A percentile compares a stretch with the other conserved stretches of the same genome.
phyloP scores from a whole-genome alignment of 2,113 vertebrate species.

The Nymphicus hollandicus region DNA sequence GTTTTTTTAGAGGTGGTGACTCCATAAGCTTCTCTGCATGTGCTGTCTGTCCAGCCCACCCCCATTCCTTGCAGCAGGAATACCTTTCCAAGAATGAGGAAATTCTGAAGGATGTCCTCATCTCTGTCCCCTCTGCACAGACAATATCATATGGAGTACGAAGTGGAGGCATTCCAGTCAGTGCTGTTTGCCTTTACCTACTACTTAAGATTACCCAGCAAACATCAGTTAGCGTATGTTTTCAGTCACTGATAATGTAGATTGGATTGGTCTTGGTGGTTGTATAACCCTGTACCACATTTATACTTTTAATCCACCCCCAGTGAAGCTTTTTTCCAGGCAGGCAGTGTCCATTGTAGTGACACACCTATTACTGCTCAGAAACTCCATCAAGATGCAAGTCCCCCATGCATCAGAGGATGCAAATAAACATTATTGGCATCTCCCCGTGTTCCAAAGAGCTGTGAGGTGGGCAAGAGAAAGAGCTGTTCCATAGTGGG shows the following conservation, averaged over 20 bases:
- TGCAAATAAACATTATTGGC: background rate
- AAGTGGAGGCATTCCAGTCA: background rate
- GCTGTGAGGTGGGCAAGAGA: background rate
- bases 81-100: background rate
- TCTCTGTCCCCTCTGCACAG: background rate
- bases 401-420: background rate
- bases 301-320: background rate
- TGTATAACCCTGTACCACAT: background rate
- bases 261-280: background rate
- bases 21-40: background rate
- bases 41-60: background rate
- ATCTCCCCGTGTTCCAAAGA: background rate
- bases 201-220: background rate
- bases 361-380: background rate
- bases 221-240: background rate
- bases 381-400: background rate
- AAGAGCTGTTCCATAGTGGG: rapidly evolving
- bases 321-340: rapidly evolving
- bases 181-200: background rate
- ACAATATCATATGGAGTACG: rapidly evolving
- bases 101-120: background rate
- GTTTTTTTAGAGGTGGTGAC: background rate
- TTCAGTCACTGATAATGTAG: background rate
- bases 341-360: rapidly evolving
- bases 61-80: background rate